phyloP scores from a whole-genome alignment of 2,888 invertebrate species.

The Dinocampus coccinellae region DNA sequence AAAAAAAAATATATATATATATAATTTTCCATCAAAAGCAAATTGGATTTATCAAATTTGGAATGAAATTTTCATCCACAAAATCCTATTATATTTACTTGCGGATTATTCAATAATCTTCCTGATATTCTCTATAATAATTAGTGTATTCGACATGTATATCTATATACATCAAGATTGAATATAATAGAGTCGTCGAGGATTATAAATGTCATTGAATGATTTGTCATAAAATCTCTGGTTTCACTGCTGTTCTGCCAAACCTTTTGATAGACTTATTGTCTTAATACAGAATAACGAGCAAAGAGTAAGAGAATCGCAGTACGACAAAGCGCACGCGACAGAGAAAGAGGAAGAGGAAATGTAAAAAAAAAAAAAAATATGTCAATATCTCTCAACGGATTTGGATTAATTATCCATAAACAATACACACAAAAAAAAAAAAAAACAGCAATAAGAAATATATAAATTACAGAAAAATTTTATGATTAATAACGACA shows the following conservation, averaged over 20 bases:
- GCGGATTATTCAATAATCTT: not conserved
- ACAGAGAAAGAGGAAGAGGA: no score
- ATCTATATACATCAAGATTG: no score
- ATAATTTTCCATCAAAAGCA: not conserved
- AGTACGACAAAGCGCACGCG: not conserved
- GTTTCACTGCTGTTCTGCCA: not conserved
- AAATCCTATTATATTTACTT: not conserved
- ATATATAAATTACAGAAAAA: no score
- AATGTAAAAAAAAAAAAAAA: no score
- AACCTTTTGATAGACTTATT: not conserved
- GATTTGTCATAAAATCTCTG: not conserved
- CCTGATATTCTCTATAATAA: not conserved
- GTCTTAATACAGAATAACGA: not conserved
- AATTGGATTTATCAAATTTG: not conserved
- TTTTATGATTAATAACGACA: no score
- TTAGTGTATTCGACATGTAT: not conserved
- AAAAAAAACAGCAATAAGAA: no score
- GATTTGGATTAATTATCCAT: no score
- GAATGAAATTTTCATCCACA: not conserved
- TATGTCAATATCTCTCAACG: no score
- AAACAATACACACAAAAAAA: no score
- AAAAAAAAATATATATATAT: no score
- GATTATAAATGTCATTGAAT: not conserved
- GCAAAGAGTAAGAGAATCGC: not conserved
- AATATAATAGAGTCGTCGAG: not conserved